These are phyloP conservation scores for Synaphobranchus kaupii DNA, from an alignment of 2,797 vertebrate species.

Conservation along the genomic window DNA sequence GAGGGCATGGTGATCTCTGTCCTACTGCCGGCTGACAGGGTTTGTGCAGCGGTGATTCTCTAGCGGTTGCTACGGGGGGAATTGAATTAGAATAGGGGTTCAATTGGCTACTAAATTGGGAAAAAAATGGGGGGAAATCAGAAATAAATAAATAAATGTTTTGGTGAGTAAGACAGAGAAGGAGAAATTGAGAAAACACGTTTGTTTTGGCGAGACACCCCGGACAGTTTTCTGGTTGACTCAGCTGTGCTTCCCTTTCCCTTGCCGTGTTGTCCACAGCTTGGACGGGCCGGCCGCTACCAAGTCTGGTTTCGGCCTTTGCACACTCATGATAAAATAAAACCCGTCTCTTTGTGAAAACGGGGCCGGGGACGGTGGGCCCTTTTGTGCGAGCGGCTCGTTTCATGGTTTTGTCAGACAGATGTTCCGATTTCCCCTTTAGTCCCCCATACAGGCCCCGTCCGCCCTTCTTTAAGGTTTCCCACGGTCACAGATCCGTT, in stretches of 20 bases:
- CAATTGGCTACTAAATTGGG: too few relatives aligned
- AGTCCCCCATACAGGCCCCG: background rate
- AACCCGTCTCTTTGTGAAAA: constrained; percentile 14
- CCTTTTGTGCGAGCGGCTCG: background rate
- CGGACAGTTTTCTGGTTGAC: background rate
- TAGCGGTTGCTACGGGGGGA: too few relatives aligned
- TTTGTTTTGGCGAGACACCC: constrained; percentile 9
- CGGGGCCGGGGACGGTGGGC: background rate
- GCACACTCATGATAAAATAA: constrained; percentile 3
- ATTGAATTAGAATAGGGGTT: too few relatives aligned
- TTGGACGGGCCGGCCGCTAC: too few relatives aligned
- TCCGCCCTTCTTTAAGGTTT: background rate
- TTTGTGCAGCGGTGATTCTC: too few relatives aligned
- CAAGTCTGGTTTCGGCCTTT: background rate
- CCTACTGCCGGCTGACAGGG: too few relatives aligned
- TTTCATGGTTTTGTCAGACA: background rate
- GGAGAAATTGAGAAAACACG: background rate
- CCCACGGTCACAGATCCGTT: background rate
- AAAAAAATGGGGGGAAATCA: too few relatives aligned
- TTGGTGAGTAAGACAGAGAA: constrained; percentile 4
- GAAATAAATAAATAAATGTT: too few relatives aligned
- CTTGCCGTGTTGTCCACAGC: background rate
- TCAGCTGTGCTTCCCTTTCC: background rate
- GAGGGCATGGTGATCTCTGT: too few relatives aligned
- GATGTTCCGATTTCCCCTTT: background rate